Evolutionary conservation across 2,888 invertebrate species (phyloP), one percentile per base, ranked within the genome.

Genomic region (Enchytraeus crypticus): DNA sequence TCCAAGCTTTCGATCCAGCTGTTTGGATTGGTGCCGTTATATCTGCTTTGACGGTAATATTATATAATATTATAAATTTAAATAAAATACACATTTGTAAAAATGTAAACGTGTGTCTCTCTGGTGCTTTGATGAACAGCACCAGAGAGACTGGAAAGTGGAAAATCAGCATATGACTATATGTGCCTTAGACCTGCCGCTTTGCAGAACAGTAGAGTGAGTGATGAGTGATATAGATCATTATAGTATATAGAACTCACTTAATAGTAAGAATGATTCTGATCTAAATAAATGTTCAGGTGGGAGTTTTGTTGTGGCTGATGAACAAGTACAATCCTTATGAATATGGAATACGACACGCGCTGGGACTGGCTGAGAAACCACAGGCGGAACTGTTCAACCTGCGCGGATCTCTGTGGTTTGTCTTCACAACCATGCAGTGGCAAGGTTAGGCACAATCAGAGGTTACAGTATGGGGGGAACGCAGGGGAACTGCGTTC

Each of bases 381-480:
- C 43, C 46, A 2, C 47, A 64, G 18, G 51, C 61, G 2, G 57
- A 64, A 32, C 14, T 29, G 26, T 65, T 65, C 60, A 65, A 53
- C 53, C 21, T 65, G 21, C 27, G 43, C 5, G 64, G 64, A 14
- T 51, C 64, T 21, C 45, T 64, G n/a, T 65, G 65, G 65, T 65
- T 62, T 51, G 47, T 61, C 43, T 65, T 62, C 60, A 56, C 65
- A 1, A 58, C 62, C 21, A 46, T 65, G 23, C 64, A 64, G 43
- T 65, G 65, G 65, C 65, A 65, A 61, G 65, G 65, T 63, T 56
- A 38, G n/a, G n/a, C n/a, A n/a, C n/a, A n/a, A n/a, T n/a, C n/a
- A n/a, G n/a, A n/a, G n/a, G n/a, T n/a, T n/a, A n/a, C n/a, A n/a
- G n/a, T n/a, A n/a, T n/a, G n/a, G n/a, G n/a, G n/a, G n/a, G n/a